Evolutionary conservation across 53 echinoderm and acorn worm species (phyloP).

Genomic region (Holothuria leucospilota): DNA sequence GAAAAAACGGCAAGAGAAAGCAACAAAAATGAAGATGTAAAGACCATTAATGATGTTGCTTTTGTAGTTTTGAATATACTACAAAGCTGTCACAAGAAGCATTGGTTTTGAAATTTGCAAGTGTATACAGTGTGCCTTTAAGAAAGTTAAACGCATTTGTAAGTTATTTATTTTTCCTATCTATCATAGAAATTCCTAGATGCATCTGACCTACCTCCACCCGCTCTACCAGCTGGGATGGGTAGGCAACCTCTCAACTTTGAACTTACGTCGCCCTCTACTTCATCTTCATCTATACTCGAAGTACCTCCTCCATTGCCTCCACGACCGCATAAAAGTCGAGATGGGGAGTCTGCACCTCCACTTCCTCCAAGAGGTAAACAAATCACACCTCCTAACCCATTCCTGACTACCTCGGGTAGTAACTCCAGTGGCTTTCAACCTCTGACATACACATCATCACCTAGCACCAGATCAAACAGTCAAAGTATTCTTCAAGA

Average conservation of each 20-base stretch:
- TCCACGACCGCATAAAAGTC: slow-evolving; percentile 34
- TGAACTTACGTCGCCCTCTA: background rate
- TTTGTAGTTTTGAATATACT: too few relatives aligned
- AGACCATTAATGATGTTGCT: too few relatives aligned
- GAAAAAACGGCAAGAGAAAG: too few relatives aligned
- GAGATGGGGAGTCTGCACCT: slow-evolving; percentile 2
- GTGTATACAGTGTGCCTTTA: too few relatives aligned
- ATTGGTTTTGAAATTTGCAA: too few relatives aligned
- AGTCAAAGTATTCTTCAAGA: slow-evolving; percentile 76
- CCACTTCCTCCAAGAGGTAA: slow-evolving; percentile 12
- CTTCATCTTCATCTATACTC: slow-evolving; percentile 26
- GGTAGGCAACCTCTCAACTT: background rate
- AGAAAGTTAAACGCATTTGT: too few relatives aligned
- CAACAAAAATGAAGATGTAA: too few relatives aligned
- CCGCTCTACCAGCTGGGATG: background rate
- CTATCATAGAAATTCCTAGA: too few relatives aligned
- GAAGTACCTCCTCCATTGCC: slow-evolving; percentile 46
- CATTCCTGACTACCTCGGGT: background rate
- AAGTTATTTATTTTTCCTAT: too few relatives aligned
- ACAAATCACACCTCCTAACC: background rate
- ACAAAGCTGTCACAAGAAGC: too few relatives aligned
- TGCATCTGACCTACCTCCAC: slow-evolving; percentile 1
- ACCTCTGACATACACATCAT: background rate
- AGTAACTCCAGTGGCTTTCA: slow-evolving; percentile 10
- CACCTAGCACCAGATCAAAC: slow-evolving; percentile 15